These are phyloP conservation scores for Crotophaga sulcirostris DNA, from an alignment of 2,113 vertebrate genomes.

Conservation along the genomic window DNA sequence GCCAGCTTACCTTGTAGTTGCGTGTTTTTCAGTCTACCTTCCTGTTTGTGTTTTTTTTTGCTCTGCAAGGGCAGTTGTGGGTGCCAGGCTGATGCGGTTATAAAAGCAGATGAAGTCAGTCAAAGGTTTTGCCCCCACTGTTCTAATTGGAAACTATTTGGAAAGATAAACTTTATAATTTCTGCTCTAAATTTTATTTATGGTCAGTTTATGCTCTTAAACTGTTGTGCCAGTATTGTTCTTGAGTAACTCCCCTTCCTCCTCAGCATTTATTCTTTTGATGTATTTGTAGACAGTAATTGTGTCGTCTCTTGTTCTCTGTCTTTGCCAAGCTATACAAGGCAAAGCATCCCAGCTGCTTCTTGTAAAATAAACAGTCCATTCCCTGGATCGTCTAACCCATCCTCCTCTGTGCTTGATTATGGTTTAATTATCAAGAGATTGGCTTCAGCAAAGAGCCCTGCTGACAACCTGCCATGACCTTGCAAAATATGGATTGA, in stretches of 20 bases:
- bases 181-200: slow-evolving; percentile 25
- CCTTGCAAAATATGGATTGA: not conserved
- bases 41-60: not conserved
- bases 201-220: not conserved
- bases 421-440: not conserved
- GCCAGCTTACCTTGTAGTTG: not conserved
- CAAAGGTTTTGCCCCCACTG: not conserved
- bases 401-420: not conserved
- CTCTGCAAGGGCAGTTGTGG: not conserved
- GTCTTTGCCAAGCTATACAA: slow-evolving; percentile 40
- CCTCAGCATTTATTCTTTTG: slow-evolving; percentile 31
- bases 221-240: slow-evolving; percentile 55
- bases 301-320: not conserved
- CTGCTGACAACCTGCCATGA: not conserved
- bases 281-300: slow-evolving; percentile 35
- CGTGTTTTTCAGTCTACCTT: slow-evolving; percentile 1
- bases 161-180: slow-evolving; percentile 23
- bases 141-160: not conserved
- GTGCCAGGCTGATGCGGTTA: not conserved
- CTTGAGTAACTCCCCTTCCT: slow-evolving; percentile 20
- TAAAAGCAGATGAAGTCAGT: not conserved
- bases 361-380: slow-evolving; percentile 26
- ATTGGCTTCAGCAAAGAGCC: not conserved
- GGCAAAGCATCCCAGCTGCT: not conserved
- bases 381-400: not conserved